Conservation (phyloP, 2,113 vertebrate species). For the Apodemus speciosus region DNA sequence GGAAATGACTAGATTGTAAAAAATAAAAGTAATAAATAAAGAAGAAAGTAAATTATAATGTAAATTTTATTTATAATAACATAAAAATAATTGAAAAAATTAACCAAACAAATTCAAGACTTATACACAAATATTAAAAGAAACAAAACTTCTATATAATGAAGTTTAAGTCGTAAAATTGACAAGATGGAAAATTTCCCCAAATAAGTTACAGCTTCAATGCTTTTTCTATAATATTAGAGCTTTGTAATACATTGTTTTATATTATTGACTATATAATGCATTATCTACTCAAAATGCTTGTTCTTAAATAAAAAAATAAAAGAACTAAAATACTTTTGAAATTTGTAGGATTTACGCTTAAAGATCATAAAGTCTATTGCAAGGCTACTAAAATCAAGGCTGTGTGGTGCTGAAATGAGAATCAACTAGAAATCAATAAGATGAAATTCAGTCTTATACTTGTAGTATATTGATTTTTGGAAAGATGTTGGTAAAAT, state of each 20-base stretch:
- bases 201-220: background rate
- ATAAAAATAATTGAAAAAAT: background rate
- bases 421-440: background rate
- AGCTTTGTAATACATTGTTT: background rate
- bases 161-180: background rate
- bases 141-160: constrained; percentile 2
- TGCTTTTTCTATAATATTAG: background rate
- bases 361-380: background rate
- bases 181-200: background rate
- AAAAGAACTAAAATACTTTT: background rate
- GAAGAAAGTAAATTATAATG: too few relatives aligned
- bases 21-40: too few relatives aligned
- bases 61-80: background rate
- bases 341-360: background rate
- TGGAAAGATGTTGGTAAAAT: background rate
- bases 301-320: background rate
- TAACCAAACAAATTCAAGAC: background rate
- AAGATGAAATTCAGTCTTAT: background rate
- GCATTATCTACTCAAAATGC: too few relatives aligned
- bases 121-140: background rate
- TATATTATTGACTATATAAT: too few relatives aligned
- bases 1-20: too few relatives aligned
- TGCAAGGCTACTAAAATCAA: background rate
- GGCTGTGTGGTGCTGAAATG: background rate
- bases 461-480: background rate